Evolutionary conservation across 2,113 vertebrate genomes (phyloP), one percentile per base, ranked within the genome.

Genomic region (Abramis brama): DNA sequence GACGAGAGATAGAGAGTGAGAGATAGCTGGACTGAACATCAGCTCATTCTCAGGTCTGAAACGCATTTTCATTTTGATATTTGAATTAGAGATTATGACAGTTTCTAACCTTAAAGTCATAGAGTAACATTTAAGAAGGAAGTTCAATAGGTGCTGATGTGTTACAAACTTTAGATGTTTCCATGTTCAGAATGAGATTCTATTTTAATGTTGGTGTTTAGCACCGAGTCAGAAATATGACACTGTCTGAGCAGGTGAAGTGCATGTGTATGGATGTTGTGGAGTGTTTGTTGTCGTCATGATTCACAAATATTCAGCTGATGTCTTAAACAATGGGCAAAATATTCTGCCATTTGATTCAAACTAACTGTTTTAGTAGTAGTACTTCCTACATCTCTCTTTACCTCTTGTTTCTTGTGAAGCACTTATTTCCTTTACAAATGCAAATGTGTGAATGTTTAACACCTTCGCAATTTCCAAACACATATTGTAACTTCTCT

Each of bases 41-140:
- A 76, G 74, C 39, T 66, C 43, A 30, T 62, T n/a, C 25, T 68
- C 79, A 82, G 80, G 80, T 82, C 27, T 70, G 79, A 52, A 1
- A 52, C n/a, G 30, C 25, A 36, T 33, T 66, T 52, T 8, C 12
- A 52, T 52, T 82, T 23, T 70, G 45, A 23, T 33, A 30, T 82
- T 70, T 70, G 2, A 68, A 21, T 23, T 2, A 52, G 25, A 33
- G 5, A 50, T 11, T 33, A 2, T 19, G 79, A 79, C 11, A 12
- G 23, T 62, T 64, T 80, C 23, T 27, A 80, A 66, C 15, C 4
- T 79, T 64, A n/a, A 6, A 75, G 43, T 25, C 73, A 74, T 1
- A 47, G 43, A 30, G n/a, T 62, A 11, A 45, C 55, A n/a, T n/a
- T 43, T 79, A 25, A 81, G 43, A 81, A 64, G 79, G 79, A 81